Evolutionary conservation across 2,888 invertebrate species (phyloP).

Genomic region (Drosophila phalerata): DNA sequence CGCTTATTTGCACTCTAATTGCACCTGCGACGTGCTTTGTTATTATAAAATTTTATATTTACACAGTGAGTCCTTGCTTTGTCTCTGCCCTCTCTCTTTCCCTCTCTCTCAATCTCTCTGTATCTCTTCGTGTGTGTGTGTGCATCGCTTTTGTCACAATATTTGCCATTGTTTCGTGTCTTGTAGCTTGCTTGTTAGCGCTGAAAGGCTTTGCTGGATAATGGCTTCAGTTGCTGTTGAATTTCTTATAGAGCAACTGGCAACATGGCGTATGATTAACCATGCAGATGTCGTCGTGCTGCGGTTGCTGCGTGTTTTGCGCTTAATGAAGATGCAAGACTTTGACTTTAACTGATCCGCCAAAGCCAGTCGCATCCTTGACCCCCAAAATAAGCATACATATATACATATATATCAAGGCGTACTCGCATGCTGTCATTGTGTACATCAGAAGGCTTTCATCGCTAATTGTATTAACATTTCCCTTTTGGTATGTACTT

Average conservation of each 20-base stretch:
- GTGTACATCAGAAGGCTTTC: conserved; percentile 70
- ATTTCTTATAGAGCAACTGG: conserved; percentile 50
- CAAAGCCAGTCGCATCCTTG: conserved; percentile 58
- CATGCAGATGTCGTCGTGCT: conserved; percentile 60
- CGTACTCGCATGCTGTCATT: conserved; percentile 9
- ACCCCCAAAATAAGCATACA: conserved; percentile 34
- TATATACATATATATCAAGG: background rate
- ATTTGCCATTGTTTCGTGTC: conserved; percentile 51
- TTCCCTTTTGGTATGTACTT: conserved; percentile 23
- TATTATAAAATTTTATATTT: conserved; percentile 79
- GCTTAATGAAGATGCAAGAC: conserved; percentile 62
- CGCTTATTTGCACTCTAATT: conserved; percentile 81
- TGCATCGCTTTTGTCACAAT: conserved; percentile 67
- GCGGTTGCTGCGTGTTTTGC: conserved; percentile 52
- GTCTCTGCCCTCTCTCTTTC: conserved; percentile 7
- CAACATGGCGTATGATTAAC: conserved; percentile 73
- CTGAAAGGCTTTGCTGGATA: conserved; percentile 56
- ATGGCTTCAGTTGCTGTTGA: conserved; percentile 43
- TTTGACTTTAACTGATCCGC: conserved; percentile 32
- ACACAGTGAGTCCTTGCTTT: conserved; percentile 57
- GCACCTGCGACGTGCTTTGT: conserved; percentile 82
- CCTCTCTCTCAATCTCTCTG: conserved; percentile 12
- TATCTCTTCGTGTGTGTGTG: conserved; percentile 15
- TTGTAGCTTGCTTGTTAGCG: conserved; percentile 61
- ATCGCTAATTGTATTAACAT: conserved; percentile 68